These are phyloP conservation scores for Scortum barcoo DNA, from an alignment of 2,113 vertebrate genomes.

Conservation along the genomic window DNA sequence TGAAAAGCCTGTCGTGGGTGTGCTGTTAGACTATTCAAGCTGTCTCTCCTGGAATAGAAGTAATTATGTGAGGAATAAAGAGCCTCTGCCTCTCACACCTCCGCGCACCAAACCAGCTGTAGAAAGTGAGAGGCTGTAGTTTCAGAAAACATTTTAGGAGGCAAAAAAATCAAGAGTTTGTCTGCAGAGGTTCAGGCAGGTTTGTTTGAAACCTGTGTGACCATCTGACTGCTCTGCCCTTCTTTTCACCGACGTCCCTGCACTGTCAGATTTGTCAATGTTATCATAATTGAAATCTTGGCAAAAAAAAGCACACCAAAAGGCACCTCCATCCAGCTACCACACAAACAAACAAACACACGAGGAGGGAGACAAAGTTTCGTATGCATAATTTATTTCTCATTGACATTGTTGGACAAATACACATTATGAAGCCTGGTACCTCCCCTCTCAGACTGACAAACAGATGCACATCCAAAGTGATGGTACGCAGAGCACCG, in stretches of 20 bases:
- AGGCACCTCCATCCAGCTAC: background rate
- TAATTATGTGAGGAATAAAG: background rate
- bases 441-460: conserved; percentile 41
- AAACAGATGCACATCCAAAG: conserved; percentile 40
- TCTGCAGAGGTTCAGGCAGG: no score
- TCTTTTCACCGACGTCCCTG: background rate
- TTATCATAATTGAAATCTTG: background rate
- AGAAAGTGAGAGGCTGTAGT: no score
- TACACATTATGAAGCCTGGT: conserved; percentile 43
- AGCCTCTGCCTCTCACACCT: no score
- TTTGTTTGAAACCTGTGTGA: background rate
- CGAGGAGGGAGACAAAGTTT: background rate
- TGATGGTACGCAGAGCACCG: conserved; percentile 35
- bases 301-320: background rate
- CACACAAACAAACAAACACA: conserved; percentile 14
- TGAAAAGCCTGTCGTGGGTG: background rate
- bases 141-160: no score
- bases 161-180: no score
- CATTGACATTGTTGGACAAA: conserved; percentile 40
- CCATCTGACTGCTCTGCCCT: background rate
- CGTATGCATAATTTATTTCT: conserved; percentile 68
- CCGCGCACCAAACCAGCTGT: no score
- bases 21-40: background rate
- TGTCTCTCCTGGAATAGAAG: background rate
- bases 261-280: background rate